phyloP scores from a whole-genome alignment of 2,113 vertebrate species.

The Seriola quinqueradiata region DNA sequence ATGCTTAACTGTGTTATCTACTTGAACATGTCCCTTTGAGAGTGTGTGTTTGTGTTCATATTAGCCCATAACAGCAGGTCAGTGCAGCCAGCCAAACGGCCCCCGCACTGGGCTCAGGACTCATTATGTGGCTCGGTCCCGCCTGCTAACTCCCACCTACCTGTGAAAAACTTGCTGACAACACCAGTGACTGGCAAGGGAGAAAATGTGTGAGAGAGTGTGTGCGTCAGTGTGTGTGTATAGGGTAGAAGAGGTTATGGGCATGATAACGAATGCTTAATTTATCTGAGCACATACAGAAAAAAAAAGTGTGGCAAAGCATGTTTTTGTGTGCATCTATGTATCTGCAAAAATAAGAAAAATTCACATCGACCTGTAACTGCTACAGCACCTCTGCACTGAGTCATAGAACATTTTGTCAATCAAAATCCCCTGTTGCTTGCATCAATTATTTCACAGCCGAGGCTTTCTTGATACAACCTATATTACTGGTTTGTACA shows the following conservation, averaged over 20 bases:
- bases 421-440: slow-evolving; percentile 23
- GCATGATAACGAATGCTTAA: slow-evolving; percentile 4
- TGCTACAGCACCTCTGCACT: not conserved
- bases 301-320: not conserved
- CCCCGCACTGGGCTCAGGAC: slow-evolving; percentile 52
- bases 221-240: slow-evolving; percentile 34
- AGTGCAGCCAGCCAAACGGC: slow-evolving; percentile 59
- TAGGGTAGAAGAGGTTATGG: slow-evolving; percentile 2
- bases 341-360: slow-evolving; percentile 31
- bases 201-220: slow-evolving; percentile 46
- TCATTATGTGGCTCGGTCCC: slow-evolving; percentile 62
- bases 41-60: slow-evolving; percentile 42
- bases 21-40: slow-evolving; percentile 30
- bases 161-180: slow-evolving; percentile 66
- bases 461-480: slow-evolving; percentile 2
- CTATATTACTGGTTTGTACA: not conserved
- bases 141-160: slow-evolving; percentile 63
- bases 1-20: slow-evolving; percentile 15
- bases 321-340: not conserved
- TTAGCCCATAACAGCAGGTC: slow-evolving; percentile 56
- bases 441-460: slow-evolving; percentile 47
- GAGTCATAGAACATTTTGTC: slow-evolving; percentile 25
- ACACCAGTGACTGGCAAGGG: slow-evolving; percentile 42
- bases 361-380: slow-evolving; percentile 19
- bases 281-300: not conserved